Conservation (phyloP, 2,888 invertebrate species). For the Metallyticus violacea region DNA sequence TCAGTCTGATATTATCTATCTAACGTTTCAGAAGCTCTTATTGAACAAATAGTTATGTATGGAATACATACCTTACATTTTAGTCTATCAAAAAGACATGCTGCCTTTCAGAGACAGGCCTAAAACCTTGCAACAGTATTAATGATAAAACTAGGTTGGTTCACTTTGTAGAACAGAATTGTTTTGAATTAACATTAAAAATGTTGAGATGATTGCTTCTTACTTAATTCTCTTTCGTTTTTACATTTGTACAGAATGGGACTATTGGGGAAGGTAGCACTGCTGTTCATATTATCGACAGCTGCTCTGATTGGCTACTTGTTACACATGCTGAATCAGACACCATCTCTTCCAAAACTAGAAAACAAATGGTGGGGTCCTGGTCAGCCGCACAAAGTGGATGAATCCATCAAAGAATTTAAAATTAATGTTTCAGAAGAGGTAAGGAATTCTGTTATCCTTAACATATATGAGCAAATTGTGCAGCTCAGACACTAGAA, state of each 20-base stretch:
- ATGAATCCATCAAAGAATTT: constrained; percentile 57
- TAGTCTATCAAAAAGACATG: too few relatives aligned
- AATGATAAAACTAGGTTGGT: too few relatives aligned
- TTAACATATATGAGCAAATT: background rate
- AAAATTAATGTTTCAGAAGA: constrained; percentile 58
- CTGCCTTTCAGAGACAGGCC: too few relatives aligned
- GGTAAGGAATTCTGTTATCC: constrained; percentile 44
- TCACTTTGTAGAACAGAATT: too few relatives aligned
- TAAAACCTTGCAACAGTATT: too few relatives aligned
- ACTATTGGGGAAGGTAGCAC: background rate
- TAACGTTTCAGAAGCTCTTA: too few relatives aligned
- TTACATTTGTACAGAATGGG: constrained; percentile 14
- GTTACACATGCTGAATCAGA: constrained; percentile 5
- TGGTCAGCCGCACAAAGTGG: constrained; percentile 50
- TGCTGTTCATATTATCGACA: background rate
- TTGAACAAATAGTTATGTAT: too few relatives aligned
- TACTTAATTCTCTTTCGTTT: too few relatives aligned
- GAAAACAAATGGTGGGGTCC: constrained; percentile 57
- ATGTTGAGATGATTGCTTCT: too few relatives aligned
- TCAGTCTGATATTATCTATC: too few relatives aligned
- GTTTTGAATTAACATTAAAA: too few relatives aligned
- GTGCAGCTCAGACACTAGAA: background rate
- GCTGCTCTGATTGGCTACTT: constrained; percentile 3
- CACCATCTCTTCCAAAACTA: constrained; percentile 18
- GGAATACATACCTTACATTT: too few relatives aligned